Evolutionary conservation across 2,888 invertebrate species (phyloP).

Genomic region (Acrocyrtus sp.): DNA sequence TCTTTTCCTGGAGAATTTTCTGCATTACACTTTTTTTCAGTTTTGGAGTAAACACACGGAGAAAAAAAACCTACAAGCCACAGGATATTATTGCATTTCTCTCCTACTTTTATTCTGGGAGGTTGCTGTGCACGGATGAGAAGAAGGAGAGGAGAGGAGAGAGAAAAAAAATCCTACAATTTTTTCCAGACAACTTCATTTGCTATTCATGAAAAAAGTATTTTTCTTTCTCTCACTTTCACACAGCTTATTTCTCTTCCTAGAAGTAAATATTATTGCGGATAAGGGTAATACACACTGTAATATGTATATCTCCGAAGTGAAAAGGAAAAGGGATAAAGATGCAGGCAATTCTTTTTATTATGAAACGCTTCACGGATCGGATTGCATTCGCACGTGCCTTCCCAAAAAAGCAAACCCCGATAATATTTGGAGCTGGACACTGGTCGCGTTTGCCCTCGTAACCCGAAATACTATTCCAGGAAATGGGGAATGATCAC

Average conservation of each 20-base stretch:
- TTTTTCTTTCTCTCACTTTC: constrained; percentile 17
- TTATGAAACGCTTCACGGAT: not conserved
- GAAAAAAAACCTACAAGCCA: not conserved
- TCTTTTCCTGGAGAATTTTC: not conserved
- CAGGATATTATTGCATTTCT: not conserved
- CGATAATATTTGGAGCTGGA: not conserved
- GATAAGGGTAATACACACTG: not conserved
- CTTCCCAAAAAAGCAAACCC: not conserved
- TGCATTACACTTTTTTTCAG: not conserved
- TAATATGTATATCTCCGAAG: not conserved
- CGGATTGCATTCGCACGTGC: not conserved
- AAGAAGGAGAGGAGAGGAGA: not conserved
- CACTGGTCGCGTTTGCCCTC: not conserved
- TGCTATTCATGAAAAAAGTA: constrained; percentile 50
- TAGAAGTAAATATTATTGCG: not conserved
- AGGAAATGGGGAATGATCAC: too few species aligned
- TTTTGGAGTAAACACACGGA: not conserved
- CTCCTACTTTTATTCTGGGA: not conserved
- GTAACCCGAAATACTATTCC: too few species aligned
- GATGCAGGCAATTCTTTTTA: not conserved
- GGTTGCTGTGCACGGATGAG: too few species aligned
- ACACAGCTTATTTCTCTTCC: constrained; percentile 2
- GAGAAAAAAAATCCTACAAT: constrained; percentile 44
- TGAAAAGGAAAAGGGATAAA: not conserved
- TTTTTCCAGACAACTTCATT: constrained; percentile 47